Conservation (phyloP, 2,888 invertebrate species). For the Fissipunctia ypsillon region DNA sequence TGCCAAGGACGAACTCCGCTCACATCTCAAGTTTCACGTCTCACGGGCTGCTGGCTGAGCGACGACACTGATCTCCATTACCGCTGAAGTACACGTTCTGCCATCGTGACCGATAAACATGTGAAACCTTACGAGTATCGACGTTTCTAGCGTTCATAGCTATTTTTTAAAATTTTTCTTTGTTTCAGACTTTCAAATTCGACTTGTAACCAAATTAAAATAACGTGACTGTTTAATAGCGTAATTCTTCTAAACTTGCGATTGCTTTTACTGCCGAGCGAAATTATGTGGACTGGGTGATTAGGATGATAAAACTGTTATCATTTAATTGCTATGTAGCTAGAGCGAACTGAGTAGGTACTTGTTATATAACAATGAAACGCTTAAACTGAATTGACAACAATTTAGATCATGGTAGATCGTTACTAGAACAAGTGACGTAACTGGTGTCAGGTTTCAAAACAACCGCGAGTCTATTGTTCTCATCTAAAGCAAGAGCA, state of each 20-base stretch:
- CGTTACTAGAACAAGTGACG: conserved; percentile 74
- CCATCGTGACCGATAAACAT: conserved; percentile 61
- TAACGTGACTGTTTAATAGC: conserved; percentile 1
- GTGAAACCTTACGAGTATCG: conserved; percentile 73
- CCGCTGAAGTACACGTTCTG: conserved; percentile 55
- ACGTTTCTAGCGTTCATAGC: conserved; percentile 46
- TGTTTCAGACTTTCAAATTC: conserved; percentile 18
- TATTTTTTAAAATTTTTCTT: conserved; percentile 14
- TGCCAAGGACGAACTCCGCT: conserved; percentile 75
- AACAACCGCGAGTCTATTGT: conserved; percentile 77
- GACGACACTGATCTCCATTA: conserved; percentile 44
- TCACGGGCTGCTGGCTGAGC: conserved; percentile 57
- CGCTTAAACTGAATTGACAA: conserved; percentile 64
- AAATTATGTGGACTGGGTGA: conserved; percentile 42
- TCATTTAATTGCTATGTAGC: conserved; percentile 64
- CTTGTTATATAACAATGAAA: conserved; percentile 64
- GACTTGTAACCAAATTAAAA: neutral
- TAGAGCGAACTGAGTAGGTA: conserved; percentile 74
- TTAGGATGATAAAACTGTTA: conserved; percentile 43
- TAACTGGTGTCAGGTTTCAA: conserved; percentile 75
- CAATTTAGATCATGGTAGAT: conserved; percentile 70
- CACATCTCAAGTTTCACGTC: conserved; percentile 66
- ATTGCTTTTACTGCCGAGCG: conserved; percentile 48
- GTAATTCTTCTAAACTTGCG: conserved; percentile 34
- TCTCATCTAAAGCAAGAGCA: conserved; percentile 71